Evolutionary conservation across 2,888 invertebrate genomes (phyloP).

Genomic region (Coelopa pilipes): DNA sequence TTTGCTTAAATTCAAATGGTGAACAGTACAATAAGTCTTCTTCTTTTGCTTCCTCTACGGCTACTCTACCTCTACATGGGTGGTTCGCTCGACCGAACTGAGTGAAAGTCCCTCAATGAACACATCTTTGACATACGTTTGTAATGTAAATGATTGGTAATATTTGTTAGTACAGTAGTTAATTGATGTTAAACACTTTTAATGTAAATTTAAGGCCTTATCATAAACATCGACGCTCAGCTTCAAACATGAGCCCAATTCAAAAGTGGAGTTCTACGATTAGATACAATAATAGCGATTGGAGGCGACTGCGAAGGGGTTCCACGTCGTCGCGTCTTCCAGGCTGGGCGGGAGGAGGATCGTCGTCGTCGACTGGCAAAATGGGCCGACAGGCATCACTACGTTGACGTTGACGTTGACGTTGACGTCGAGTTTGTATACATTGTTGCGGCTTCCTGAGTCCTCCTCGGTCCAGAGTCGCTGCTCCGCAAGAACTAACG

Average conservation of each 20-base stretch:
- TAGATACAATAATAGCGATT: too few relatives aligned
- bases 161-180: not conserved
- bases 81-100: not conserved
- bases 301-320: too few relatives aligned
- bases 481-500: not conserved
- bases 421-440: not conserved
- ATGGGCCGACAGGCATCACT: too few relatives aligned
- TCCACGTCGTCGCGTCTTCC: not conserved
- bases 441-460: conserved; percentile 27
- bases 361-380: not conserved
- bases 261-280: too few relatives aligned
- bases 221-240: too few relatives aligned
- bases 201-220: conserved; percentile 24
- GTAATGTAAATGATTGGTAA: conserved; percentile 22
- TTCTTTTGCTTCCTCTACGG: too few relatives aligned
- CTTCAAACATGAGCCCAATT: too few relatives aligned
- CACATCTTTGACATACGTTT: conserved; percentile 28
- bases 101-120: conserved; percentile 20
- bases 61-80: too few relatives aligned
- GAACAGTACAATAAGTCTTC: too few relatives aligned
- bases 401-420: not conserved
- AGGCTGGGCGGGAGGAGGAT: not conserved
- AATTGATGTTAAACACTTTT: conserved; percentile 14
- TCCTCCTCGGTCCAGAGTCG: conserved; percentile 36
- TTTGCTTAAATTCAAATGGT: too few relatives aligned